A percentile compares a stretch with the other conserved stretches of the same genome.
These are phyloP conservation scores for Drosophila subpulchrella DNA, from an alignment of 1,140 invertebrate species.

Conservation along the genomic window DNA sequence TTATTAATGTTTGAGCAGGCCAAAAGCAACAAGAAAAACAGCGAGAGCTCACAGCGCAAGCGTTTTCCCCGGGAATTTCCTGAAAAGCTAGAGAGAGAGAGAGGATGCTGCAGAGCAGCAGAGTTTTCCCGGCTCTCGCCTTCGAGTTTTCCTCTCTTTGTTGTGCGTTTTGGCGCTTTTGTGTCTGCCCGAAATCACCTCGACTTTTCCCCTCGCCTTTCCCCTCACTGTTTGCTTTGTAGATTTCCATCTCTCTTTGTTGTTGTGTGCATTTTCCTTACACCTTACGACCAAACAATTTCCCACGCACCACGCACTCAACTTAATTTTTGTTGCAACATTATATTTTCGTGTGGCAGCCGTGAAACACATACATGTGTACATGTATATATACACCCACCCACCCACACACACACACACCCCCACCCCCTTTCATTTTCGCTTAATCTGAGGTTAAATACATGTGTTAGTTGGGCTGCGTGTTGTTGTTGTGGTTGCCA, in stretches of 20 bases:
- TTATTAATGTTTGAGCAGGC: constrained; percentile 78
- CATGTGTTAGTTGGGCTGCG: constrained; percentile 65
- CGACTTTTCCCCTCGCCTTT: constrained; percentile 2
- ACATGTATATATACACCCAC: not conserved
- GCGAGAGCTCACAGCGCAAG: constrained; percentile 66
- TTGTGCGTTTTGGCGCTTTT: constrained; percentile 65
- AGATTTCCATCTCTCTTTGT: constrained; percentile 60
- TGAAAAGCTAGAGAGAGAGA: constrained; percentile 27
- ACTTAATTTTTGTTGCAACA: constrained; percentile 81
- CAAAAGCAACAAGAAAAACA: constrained; percentile 48
- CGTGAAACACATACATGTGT: not conserved
- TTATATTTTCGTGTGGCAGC: constrained; percentile 65
- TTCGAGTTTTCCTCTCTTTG: constrained; percentile 28
- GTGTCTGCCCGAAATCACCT: constrained; percentile 46
- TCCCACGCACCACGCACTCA: constrained; percentile 77
- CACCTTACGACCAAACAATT: constrained; percentile 72
- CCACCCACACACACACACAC: not conserved
- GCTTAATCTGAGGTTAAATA: constrained; percentile 80
- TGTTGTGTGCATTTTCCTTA: constrained; percentile 63
- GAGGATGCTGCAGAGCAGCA: constrained; percentile 46
- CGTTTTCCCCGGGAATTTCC: constrained; percentile 84
- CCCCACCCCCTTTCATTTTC: constrained; percentile 18
- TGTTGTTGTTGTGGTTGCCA: constrained; percentile 60
- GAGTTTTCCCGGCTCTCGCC: not conserved
- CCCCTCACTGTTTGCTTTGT: constrained; percentile 68